Percentiles rank a stretch among this genome's conserved stretches.
Evolutionary conservation across 2,797 vertebrate genomes (phyloP).

Genomic region (Leptoclinus maculatus): DNA sequence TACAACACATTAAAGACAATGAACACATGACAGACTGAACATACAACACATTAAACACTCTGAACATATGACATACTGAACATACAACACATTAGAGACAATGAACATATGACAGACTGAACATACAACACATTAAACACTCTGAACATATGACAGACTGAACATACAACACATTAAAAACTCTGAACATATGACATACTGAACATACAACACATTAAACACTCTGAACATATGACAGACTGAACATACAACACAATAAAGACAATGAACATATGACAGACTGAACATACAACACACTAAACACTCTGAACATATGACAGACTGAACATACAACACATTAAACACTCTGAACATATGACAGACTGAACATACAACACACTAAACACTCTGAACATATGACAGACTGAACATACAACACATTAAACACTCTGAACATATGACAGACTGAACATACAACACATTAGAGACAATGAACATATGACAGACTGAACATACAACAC

Average conservation of each 20-base stretch:
- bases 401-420: background rate
- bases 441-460: background rate
- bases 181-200: background rate
- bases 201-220: background rate
- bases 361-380: background rate
- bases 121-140: background rate
- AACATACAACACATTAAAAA: background rate
- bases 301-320: background rate
- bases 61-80: background rate
- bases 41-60: background rate
- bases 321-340: background rate
- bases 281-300: background rate
- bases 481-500: too few species aligned
- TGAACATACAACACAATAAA: background rate
- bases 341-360: background rate
- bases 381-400: background rate
- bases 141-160: background rate
- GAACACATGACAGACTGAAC: background rate
- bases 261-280: background rate
- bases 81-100: background rate
- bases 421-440: background rate
- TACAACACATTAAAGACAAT: background rate
- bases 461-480: too few species aligned
- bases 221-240: background rate
- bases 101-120: background rate